phyloP scores from a whole-genome alignment of 1,140 invertebrate species.

The Pogonomyrmex californicus region DNA sequence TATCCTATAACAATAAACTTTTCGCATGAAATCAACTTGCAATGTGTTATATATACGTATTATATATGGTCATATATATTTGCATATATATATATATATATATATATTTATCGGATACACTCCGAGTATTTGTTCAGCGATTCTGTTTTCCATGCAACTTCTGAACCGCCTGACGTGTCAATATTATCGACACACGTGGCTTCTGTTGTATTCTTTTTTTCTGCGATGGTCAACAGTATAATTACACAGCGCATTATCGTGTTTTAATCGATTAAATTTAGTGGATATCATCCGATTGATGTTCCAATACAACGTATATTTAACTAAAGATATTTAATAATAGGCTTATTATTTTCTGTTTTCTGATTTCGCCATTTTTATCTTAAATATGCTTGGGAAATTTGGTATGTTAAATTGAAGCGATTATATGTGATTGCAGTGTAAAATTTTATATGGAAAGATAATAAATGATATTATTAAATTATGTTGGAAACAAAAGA shows the following conservation, averaged over 20 bases:
- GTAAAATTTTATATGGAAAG: not conserved
- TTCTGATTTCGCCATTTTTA: not conserved
- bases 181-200: constrained; percentile 32
- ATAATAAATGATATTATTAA: not conserved
- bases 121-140: constrained; percentile 45
- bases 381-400: not conserved
- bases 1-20: constrained; percentile 63
- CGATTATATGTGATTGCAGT: not conserved
- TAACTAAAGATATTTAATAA: not conserved
- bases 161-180: constrained; percentile 21
- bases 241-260: not conserved
- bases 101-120: constrained; percentile 65
- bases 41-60: not conserved
- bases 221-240: not conserved
- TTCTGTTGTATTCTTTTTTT: not conserved
- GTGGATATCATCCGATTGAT: not conserved
- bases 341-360: constrained; percentile 20
- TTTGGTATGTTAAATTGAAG: not conserved
- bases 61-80: constrained; percentile 55
- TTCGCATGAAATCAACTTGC: constrained; percentile 58
- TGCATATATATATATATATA: too few species aligned
- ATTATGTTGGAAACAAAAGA: not conserved
- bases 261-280: constrained; percentile 32
- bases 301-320: not conserved
- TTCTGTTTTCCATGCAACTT: constrained; percentile 54